These are phyloP conservation scores for Vulpes ferrilata DNA, from an alignment of 2,113 vertebrate species.

Conservation along the genomic window DNA sequence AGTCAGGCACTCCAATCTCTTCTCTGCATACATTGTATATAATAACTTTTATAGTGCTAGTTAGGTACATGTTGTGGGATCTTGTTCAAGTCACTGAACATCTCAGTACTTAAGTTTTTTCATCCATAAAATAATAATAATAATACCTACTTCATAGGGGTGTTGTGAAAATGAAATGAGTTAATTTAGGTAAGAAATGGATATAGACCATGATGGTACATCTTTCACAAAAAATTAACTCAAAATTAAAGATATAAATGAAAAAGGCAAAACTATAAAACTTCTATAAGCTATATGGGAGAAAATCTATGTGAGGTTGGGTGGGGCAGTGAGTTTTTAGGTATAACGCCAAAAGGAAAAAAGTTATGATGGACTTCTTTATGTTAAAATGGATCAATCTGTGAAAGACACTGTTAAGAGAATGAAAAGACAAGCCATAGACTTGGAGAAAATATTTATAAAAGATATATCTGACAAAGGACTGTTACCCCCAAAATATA, in stretches of 20 bases:
- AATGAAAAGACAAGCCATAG: neutral
- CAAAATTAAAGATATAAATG: neutral
- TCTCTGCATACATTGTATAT: neutral
- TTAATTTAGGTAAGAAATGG: neutral
- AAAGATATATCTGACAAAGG: neutral
- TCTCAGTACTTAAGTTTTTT: slow-evolving; percentile 56
- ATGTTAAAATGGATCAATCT: neutral
- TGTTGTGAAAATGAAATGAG: slow-evolving; percentile 10
- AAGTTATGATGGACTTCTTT: neutral
- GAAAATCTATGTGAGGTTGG: neutral
- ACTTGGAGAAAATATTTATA: neutral
- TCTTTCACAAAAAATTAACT: neutral
- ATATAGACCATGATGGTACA: neutral
- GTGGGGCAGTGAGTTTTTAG: neutral
- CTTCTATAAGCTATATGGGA: neutral
- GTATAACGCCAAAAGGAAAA: neutral
- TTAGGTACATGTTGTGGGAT: neutral
- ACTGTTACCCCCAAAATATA: neutral
- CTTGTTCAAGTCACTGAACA: neutral
- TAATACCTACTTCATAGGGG: neutral
- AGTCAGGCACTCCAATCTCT: neutral
- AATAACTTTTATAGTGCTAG: slow-evolving; percentile 15
- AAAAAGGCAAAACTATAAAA: neutral
- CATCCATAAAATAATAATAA: slow-evolving; percentile 10
- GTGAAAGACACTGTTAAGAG: neutral